A percentile compares a stretch with the other conserved stretches of the same genome.
Conservation (phyloP, 2,113 vertebrate genomes). For the Rhinolophus ferrumequinum region DNA sequence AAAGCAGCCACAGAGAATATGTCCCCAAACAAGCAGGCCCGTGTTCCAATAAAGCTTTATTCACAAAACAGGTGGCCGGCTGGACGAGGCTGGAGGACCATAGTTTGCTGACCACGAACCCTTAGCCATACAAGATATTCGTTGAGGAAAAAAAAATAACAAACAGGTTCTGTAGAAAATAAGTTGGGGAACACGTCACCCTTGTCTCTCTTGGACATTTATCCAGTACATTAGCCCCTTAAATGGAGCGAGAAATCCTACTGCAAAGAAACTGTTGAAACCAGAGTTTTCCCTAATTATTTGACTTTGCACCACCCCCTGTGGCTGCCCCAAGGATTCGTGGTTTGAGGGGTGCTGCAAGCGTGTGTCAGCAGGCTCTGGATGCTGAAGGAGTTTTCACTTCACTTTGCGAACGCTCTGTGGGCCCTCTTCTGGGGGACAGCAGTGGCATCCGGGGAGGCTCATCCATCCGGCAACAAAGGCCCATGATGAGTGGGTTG, state of each 20-base stretch:
- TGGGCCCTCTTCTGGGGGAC: too few species aligned
- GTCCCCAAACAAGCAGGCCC: not conserved
- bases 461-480: not conserved
- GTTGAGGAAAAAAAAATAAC: not conserved
- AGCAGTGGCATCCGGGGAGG: not conserved
- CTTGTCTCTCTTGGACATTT: not conserved
- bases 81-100: not conserved
- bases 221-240: not conserved
- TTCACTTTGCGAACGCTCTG: not conserved
- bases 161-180: not conserved
- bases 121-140: not conserved
- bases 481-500: not conserved
- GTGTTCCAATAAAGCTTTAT: not conserved
- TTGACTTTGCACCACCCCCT: not conserved
- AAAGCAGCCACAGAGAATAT: not conserved
- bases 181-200: not conserved
- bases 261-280: not conserved
- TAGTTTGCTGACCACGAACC: not conserved
- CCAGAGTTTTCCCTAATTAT: not conserved
- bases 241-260: not conserved
- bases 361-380: not conserved
- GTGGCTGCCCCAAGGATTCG: not conserved
- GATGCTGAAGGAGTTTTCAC: not conserved
- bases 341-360: fast-evolving
- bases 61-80: not conserved